Base-by-base conservation (phyloP, 2,113 vertebrate genomes). In the Tautogolabrus adspersus region DNA sequence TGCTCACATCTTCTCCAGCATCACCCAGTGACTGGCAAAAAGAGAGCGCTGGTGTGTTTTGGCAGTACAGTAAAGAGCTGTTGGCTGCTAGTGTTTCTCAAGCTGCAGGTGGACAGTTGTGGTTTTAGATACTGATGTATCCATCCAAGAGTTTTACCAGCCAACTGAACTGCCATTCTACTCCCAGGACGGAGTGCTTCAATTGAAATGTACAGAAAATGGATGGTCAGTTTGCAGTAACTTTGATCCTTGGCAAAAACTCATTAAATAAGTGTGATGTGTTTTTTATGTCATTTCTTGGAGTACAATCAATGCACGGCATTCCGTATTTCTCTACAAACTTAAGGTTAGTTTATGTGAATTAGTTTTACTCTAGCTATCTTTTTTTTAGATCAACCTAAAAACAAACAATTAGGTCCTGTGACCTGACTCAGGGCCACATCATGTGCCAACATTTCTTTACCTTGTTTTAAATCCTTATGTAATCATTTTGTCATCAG, bases 1-100 rank as follows among this genome's bases (percentile, higher is more conserved):
- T 85, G 90, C 84, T 80, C 89, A 56, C 88, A 82, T 88, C 81
- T 52, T 91, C 86, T 83, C 77, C 70, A 54, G 81, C 72, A 70
- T 76, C 44, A 19, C 75, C 70, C 77, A 59, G 73, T 71, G 86
- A 83, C 79, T 83, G 84, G 74, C 16, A n/a, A 71, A 88, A 54
- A 70, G 54, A 81, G 66, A 69, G 78, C 10, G 0, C 38, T 37
- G 69, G 56, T 85, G 79, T 71, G 77, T 78, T 85, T 74, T 86
- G 78, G 77, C 77, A 61, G 72, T 6, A 30, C 18, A 71, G 66
- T 59, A 57, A 87, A 82, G 58, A 73, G 59, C 44, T 58, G 52
- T 63, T 80, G 82, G 79, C 69, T 72, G 73, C 49, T 63, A 38
- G 54, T 82, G 75, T 83, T 79, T 81, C 61, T 65, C n/a, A 72